Base-by-base conservation (phyloP, 2,797 vertebrate genomes). In the Xerus rutilus region DNA sequence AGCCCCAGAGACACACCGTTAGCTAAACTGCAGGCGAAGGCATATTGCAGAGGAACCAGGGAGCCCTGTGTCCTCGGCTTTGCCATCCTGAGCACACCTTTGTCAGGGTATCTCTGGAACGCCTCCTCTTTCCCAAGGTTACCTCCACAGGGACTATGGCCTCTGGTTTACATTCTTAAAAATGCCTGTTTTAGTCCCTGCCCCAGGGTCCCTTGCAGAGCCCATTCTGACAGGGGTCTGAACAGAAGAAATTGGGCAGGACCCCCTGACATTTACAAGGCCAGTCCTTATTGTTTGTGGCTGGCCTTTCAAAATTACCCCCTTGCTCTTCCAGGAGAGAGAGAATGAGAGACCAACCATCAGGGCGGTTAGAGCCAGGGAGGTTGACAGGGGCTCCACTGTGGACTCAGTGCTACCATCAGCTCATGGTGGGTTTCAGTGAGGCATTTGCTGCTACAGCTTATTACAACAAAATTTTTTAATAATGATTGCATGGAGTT, bases 1-100 rank as follows among this genome's bases (percentile, higher is more conserved):
- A 88, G 15, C 13, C 87, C 20, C 32, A 72, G 67, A 83, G 49
- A 94, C 59, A 2, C 0, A 43, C 67, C 32, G 93, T 72, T 45
- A 52, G 21, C 86, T 84, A 82, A 92, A 83, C 82, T 4, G 4
- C 49, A 90, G 85, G 88, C 69, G 69, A 95, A 97, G 87, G 65
- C 35, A n/a, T 0, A 20, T 32, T 70, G 83, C 6, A 5, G n/a
- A 5, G 76, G 39, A 86, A 59, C 21, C 3, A 23, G 43, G 70
- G 62, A 57, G 59, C 49, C 3, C 49, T 1, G 14, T 15, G 76
- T n/a, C 86, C 77, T 92, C 39, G 89, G 73, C 86, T 43, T 25
- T 96, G 57, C 73, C 74, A 83, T 77, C 39, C 86, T 82, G 47
- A 91, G 81, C 72, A 69, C 54, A 77, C 18, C 4, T 5, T 14